Evolutionary conservation across 2,888 invertebrate genomes (phyloP), one percentile per base, ranked within the genome.

Genomic region (Hyppa rectilinea): DNA sequence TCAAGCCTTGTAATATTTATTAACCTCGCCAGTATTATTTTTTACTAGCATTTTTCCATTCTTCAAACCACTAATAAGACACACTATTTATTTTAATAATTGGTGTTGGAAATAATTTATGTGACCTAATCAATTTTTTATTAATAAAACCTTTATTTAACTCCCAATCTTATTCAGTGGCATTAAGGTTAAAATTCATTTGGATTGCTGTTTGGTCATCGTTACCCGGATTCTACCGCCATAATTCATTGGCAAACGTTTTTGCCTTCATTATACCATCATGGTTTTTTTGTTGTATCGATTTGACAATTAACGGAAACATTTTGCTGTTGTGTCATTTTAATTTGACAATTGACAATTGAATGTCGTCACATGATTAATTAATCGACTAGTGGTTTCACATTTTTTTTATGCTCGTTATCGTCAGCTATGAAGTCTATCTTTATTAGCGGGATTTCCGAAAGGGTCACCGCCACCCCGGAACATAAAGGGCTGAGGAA

Each of bases 231-330:
- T 85, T 83, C 81, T 49, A 63, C 71, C 75, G 36, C 70, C 69
- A 77, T 78, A 86, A 82, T 74, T 85, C 79, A 75, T 80, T 79
- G 80, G 77, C 81, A 80, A 82, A 63, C 59, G 74, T 78, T 85
- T 86, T 87, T 87, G 84, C 76, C 62, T 52, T 70, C 75, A 81
- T 86, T 82, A 86, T 78, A 81, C 72, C 75, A 81, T 81, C 80
- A 80, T 82, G 79, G 70, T 80, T 83, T 86, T 85, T 88, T 88
- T 86, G 75, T 82, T 81, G 73, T 71, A 56, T 64, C 77, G 67
- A 80, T 78, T 80, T 86, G 85, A 82, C 79, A 81, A 82, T 67
- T 72, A 74, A 77, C 71, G 71, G 78, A 85, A 80, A 82, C 78
- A 85, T 83, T 79, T 68, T 61, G 71, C 64, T 38, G 78, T 74